Evolutionary conservation across 2,797 vertebrate genomes (phyloP), one percentile per base, ranked within the genome.

Genomic region (Neostethus bicornis): DNA sequence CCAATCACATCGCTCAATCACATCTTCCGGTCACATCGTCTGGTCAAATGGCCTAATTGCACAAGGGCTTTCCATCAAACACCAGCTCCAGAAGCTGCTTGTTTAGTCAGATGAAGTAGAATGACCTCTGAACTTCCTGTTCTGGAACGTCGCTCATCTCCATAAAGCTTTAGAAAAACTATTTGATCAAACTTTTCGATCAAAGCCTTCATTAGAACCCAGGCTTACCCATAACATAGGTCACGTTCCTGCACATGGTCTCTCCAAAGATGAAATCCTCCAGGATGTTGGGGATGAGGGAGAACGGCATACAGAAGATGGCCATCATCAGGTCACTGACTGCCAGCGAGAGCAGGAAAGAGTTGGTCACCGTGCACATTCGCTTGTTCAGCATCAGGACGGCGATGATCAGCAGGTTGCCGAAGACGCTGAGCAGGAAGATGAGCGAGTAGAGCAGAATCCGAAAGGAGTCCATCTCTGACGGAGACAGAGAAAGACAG

Each of bases 221-320:
- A 41, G 13, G 19, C 66, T 69, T 81, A 97, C 96, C 95, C 96
- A 98, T 97, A 41, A 97, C 92, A 84, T 97, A 98, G 37, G 94
- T 82, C 9, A 94, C 85, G 0, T 86, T 87, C 83, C 94, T 96
- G 92, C 96, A 97, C 92, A 96, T 87, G 19, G 89, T 86, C 0
- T 89, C 91, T 6, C 96, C 96, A 4, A 98, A 97, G 87, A 96
- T 65, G 89, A 96, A 98, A 75, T 95, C 92, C 67, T 92, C 87
- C 87, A 97, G 90, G 66, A 98, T 91, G 85, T 92, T 95, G 63
- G 96, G 96, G 80, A 97, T 86, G 41, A 98, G 92, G 3, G 93
- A 97, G 90, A 98, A 98, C 55, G 96, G 96, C 94, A 98, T 96
- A 82, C 96, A 98, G 85, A 96, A 94, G 60, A 97, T 43, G 0